Conservation (phyloP, 2,888 invertebrate genomes). For the Chrysomela aeneicollis region DNA sequence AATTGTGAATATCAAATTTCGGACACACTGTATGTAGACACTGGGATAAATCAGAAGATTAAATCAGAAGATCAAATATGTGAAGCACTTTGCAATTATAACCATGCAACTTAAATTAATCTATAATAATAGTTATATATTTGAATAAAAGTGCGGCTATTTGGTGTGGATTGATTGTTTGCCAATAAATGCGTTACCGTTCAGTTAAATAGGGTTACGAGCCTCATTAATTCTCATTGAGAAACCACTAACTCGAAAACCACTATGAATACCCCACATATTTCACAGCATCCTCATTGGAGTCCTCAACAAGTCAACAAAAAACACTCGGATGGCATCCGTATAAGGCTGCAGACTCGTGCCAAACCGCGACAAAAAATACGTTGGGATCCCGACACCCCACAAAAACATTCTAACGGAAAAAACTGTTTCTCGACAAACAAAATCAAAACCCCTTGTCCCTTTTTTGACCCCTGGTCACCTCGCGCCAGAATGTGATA, state of each 20-base stretch:
- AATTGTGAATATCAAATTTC: too few species aligned
- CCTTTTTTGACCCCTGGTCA: conserved; percentile 51
- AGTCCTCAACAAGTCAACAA: conserved; percentile 43
- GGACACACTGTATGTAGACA: too few species aligned
- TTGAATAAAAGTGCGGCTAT: too few species aligned
- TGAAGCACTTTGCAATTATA: too few species aligned
- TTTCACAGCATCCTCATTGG: conserved; percentile 18
- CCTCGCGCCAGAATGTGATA: conserved; percentile 40
- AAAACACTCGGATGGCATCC: conserved; percentile 32
- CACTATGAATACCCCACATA: conserved; percentile 12
- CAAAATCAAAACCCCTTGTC: conserved; percentile 41
- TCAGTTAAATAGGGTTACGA: too few species aligned
- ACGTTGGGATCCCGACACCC: conserved; percentile 46
- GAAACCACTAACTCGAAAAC: background rate
- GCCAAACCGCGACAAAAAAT: conserved; percentile 46
- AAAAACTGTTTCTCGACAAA: conserved; percentile 42
- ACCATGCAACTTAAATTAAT: too few species aligned
- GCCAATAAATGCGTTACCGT: too few species aligned
- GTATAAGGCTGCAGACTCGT: conserved; percentile 40
- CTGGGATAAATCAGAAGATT: too few species aligned
- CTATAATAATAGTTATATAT: too few species aligned
- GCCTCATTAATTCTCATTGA: too few species aligned
- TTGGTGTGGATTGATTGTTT: too few species aligned
- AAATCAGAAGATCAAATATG: too few species aligned
- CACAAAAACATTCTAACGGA: conserved; percentile 47